Evolutionary conservation across 2,113 vertebrate species (phyloP), one percentile per base, ranked within the genome.

Genomic region (Ardeotis arabs): DNA sequence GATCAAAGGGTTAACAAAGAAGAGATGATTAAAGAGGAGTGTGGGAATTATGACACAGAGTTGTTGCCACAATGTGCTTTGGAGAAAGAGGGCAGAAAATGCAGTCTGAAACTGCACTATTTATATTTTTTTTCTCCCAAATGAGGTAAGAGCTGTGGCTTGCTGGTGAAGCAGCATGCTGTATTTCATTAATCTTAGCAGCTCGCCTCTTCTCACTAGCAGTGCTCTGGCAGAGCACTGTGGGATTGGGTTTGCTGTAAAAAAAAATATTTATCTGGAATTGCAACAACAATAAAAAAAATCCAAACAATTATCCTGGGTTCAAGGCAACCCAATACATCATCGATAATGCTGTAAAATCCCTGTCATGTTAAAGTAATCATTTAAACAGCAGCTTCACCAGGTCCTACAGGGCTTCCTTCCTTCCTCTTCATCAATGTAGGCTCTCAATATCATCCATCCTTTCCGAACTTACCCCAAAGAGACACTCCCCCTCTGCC

Each of bases 271-370:
- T 24, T 56, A 73, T 67, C 81, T 82, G 50, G 44, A 94, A 70
- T 91, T 80, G 44, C 24, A 70, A 24, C 33, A 62, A n/a, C 47
- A 73, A 68, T 79, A 75, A 49, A 72, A 83, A 83, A 24, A 79
- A 60, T 14, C 18, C 19, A 41, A 72, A 81, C 67, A 84, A 79
- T 92, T 90, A 78, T 78, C 60, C 12, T 3, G 3, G 44, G 39
- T 88, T 90, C 75, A 70, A 47, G 93, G 22, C 0, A 0, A 84
- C 79, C 33, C 44, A 84, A 10, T 77, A 56, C 16, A 23, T 94
- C 64, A 75, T 76, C 14, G 12, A 60, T 86, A 90, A 89, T 72
- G 68, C 82, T 92, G 52, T 90, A 94, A 94, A 90, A 78, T 74
- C 37, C 47, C 45, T 2, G 0, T 53, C 7, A 19, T 52, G 68